Evolutionary conservation across 2,888 invertebrate genomes (phyloP), one percentile per base, ranked within the genome.

Genomic region (Entomobrya multifasciata): DNA sequence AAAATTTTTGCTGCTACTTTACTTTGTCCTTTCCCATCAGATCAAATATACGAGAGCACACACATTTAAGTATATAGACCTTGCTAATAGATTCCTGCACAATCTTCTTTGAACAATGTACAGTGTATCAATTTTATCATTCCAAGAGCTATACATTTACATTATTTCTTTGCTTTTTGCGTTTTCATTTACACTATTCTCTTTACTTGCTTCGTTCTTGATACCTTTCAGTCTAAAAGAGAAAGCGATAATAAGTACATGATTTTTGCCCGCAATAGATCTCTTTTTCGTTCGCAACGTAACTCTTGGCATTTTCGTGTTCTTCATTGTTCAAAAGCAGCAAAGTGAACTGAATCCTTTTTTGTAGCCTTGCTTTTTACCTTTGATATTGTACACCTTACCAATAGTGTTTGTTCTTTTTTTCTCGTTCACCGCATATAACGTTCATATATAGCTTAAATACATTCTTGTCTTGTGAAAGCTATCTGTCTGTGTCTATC

Each of bases 301-400:
- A 60, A 60, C 60, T 60, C 60, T 60, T 60, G 60, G 60, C 60
- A 60, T 60, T 60, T 60, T 27, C 60, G 2, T 15, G 60, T 60
- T 60, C 27, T 27, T 27, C 27, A 52, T 60, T 60, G 60, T 15
- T 15, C 60, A 60, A 60, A 60, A 27, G 60, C 13, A 60, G 60
- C 22, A 60, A 57, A 25, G 22, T 22, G 55, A 20, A 25, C 25
- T 27, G 60, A 60, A 25, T 27, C 27, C 27, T n/a, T n/a, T n/a
- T n/a, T n/a, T n/a, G n/a, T n/a, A n/a, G n/a, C n/a, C n/a, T n/a
- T n/a, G 17, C 60, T 27, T 15, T 17, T 0, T 60, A 27, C 27
- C 27, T 60, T 60, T 60, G 60, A 25, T 60, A 10, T 22, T 8
- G 10, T 20, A 5, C 8, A 8, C 15, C 25, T 15, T 15, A 27